Conservation (phyloP, 2,113 vertebrate species). For the Hippocampus guttulatus region DNA sequence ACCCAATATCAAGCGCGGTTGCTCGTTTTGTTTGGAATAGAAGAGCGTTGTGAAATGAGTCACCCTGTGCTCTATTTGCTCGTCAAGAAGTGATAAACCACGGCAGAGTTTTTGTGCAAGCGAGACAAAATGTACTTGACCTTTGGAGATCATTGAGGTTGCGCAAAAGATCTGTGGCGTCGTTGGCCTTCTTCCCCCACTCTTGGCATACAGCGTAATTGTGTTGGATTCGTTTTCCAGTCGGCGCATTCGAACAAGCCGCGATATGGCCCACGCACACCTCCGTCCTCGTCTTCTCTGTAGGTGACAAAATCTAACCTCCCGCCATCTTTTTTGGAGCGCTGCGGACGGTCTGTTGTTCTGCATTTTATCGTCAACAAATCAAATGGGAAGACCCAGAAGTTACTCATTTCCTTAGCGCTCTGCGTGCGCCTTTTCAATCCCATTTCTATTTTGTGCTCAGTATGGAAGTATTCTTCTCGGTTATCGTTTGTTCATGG, state of each 20-base stretch:
- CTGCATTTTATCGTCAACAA: slow-evolving; percentile 1
- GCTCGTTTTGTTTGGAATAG: background rate
- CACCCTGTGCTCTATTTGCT: too few species aligned
- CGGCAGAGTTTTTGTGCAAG: background rate
- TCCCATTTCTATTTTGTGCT: background rate
- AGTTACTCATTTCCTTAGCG: slow-evolving; percentile 5
- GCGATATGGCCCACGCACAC: background rate
- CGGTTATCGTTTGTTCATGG: too few species aligned
- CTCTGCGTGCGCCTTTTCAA: background rate
- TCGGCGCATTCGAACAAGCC: background rate
- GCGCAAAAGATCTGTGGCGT: background rate
- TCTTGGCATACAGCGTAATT: background rate
- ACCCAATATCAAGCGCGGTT: background rate
- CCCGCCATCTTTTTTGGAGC: background rate
- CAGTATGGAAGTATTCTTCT: background rate
- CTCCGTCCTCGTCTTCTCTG: background rate
- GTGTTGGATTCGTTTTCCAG: background rate
- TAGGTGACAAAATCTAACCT: background rate
- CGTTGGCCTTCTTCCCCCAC: background rate
- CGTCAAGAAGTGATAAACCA: background rate
- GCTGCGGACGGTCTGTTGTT: background rate
- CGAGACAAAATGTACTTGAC: background rate
- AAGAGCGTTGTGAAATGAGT: too few species aligned
- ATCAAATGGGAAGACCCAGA: background rate
- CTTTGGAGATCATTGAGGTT: background rate